phyloP scores from a whole-genome alignment of 2,797 vertebrate species.

The Galagoides demidoff region DNA sequence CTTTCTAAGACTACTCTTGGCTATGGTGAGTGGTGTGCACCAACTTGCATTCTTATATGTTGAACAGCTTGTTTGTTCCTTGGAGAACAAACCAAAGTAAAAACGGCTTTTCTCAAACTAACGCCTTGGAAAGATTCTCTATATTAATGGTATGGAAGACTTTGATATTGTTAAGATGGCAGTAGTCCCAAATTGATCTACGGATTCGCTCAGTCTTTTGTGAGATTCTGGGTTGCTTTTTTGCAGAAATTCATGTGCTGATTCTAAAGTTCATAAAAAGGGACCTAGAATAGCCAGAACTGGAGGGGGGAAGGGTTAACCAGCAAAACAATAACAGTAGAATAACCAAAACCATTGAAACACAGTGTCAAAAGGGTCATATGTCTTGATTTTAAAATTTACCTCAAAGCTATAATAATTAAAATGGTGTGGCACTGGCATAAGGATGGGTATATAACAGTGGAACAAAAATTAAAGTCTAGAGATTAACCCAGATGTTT shows the following conservation, averaged over 20 bases:
- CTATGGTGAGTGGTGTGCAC: not conserved
- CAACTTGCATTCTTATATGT: not conserved
- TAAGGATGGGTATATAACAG: not conserved
- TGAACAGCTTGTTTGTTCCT: not conserved
- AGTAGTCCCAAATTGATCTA: not conserved
- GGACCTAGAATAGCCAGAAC: not conserved
- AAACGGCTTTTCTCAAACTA: not conserved
- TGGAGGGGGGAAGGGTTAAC: too few relatives aligned
- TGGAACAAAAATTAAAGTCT: not conserved
- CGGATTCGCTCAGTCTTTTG: not conserved
- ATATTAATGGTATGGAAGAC: not conserved
- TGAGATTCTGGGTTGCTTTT: slow-evolving; percentile 18
- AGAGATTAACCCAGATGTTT: not conserved
- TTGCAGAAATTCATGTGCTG: slow-evolving; percentile 10
- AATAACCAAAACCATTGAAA: slow-evolving; percentile 17
- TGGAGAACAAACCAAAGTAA: slow-evolving; percentile 20
- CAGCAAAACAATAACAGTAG: not conserved
- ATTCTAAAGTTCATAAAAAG: slow-evolving; percentile 35
- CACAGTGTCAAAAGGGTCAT: not conserved
- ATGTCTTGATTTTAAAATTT: slow-evolving; percentile 23
- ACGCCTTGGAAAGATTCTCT: not conserved
- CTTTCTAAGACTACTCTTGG: not conserved
- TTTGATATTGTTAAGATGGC: not conserved
- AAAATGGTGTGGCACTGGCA: not conserved
- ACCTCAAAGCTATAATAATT: not conserved